A percentile compares a stretch with the other conserved stretches of the same genome.
Conservation (phyloP, 1,140 invertebrate genomes). For the Polypedilum vanderplanki region DNA sequence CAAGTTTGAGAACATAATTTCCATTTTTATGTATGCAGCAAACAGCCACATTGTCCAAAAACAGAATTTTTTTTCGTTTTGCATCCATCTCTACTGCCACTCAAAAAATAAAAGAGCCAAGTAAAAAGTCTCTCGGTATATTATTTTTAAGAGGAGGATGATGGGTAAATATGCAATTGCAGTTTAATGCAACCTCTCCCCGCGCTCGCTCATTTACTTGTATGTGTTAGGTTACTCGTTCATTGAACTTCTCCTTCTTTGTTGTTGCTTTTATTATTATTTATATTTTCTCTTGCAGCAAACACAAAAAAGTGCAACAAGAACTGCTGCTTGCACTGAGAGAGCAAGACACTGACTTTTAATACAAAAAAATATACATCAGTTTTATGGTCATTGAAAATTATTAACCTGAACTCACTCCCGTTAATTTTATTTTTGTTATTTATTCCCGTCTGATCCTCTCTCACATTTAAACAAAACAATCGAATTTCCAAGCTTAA, state of each 20-base stretch:
- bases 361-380: background rate
- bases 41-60: constrained; percentile 8
- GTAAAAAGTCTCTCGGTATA: too few relatives aligned
- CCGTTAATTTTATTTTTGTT: too few relatives aligned
- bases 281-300: background rate
- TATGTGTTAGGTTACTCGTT: constrained; percentile 28
- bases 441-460: too few relatives aligned
- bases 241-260: background rate
- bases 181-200: constrained; percentile 22
- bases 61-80: constrained; percentile 24
- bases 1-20: constrained; percentile 28
- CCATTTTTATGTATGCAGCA: constrained; percentile 3
- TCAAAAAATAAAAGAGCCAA: background rate
- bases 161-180: constrained; percentile 9
- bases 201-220: background rate
- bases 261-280: background rate
- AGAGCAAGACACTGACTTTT: background rate
- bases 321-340: background rate
- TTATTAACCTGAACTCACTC: constrained; percentile 1
- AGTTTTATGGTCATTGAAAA: background rate
- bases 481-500: too few relatives aligned
- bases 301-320: background rate
- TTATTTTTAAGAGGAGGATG: background rate
- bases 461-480: too few relatives aligned
- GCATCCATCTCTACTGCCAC: background rate